A percentile compares a stretch with the other conserved stretches of the same genome.
Conservation (phyloP, 2,797 vertebrate genomes). For the Cichlasoma orientale region DNA sequence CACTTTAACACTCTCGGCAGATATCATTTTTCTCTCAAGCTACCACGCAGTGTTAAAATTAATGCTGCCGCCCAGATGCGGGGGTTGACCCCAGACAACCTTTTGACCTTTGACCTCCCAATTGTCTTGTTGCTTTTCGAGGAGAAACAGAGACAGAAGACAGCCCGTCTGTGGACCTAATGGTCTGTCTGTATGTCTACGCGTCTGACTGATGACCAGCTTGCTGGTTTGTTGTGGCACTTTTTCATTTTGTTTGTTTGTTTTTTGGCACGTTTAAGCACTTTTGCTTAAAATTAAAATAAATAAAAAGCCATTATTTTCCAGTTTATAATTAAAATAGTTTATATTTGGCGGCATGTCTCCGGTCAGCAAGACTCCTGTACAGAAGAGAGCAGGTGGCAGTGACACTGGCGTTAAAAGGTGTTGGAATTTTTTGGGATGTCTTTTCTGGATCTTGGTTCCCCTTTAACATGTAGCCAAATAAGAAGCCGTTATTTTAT, state of each 20-base stretch:
- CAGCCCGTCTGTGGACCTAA: constrained; percentile 41
- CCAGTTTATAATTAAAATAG: not conserved
- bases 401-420: not conserved
- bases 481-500: not conserved
- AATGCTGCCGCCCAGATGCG: constrained; percentile 52
- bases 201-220: not conserved
- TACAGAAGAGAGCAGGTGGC: not conserved
- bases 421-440: not conserved
- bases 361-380: not conserved
- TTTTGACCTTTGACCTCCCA: constrained; percentile 62
- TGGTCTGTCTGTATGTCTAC: constrained; percentile 17
- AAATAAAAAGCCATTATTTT: not conserved
- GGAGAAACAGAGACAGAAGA: constrained; percentile 61
- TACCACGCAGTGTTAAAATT: constrained; percentile 56
- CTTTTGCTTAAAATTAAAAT: not conserved
- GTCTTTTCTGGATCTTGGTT: not conserved
- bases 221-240: not conserved
- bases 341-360: not conserved
- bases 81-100: constrained; percentile 62
- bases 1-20: constrained; percentile 44
- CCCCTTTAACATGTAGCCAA: not conserved
- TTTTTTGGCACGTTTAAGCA: fast-evolving
- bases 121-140: constrained; percentile 58
- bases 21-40: constrained; percentile 62
- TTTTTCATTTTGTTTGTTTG: not conserved